Percentiles rank a stretch among this genome's conserved stretches.
phyloP scores from a whole-genome alignment of 2,113 vertebrate genomes.

The Thymallus thymallus region DNA sequence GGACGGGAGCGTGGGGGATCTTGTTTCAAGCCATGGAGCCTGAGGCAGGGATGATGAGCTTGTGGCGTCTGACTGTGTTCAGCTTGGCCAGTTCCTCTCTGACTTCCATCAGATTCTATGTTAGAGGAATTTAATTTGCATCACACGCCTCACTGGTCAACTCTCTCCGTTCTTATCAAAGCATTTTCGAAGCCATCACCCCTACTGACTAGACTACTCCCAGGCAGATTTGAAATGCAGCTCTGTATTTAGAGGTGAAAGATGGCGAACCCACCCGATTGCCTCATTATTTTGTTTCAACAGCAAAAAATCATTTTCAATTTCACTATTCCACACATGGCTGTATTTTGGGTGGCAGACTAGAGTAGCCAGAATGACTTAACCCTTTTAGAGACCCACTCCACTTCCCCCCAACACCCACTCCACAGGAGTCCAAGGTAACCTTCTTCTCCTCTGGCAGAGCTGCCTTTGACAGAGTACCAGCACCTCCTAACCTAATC shows the following conservation, averaged over 20 bases:
- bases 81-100: slow-evolving; percentile 56
- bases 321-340: slow-evolving; percentile 42
- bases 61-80: slow-evolving; percentile 59
- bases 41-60: slow-evolving; percentile 52
- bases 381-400: slow-evolving; percentile 56
- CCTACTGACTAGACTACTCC: slow-evolving; percentile 40
- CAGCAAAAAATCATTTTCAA: slow-evolving; percentile 34
- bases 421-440: slow-evolving; percentile 38
- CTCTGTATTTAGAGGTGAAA: slow-evolving; percentile 48
- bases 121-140: slow-evolving; percentile 71
- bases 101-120: slow-evolving; percentile 63
- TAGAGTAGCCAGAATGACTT: slow-evolving; percentile 55
- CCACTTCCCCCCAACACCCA: neutral
- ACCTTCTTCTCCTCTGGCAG: slow-evolving; percentile 22
- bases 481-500: slow-evolving; percentile 56
- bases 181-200: slow-evolving; percentile 49
- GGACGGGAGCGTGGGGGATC: slow-evolving; percentile 24
- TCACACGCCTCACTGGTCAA: slow-evolving; percentile 56
- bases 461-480: slow-evolving; percentile 41
- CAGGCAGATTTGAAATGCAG: slow-evolving; percentile 39
- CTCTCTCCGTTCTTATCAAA: slow-evolving; percentile 55
- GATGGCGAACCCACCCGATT: slow-evolving; percentile 39
- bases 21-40: slow-evolving; percentile 41
- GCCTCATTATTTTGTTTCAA: slow-evolving; percentile 53
- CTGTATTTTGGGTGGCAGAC: slow-evolving; percentile 47